phyloP scores from a whole-genome alignment of 1,140 invertebrate genomes.

The Battus philenor region DNA sequence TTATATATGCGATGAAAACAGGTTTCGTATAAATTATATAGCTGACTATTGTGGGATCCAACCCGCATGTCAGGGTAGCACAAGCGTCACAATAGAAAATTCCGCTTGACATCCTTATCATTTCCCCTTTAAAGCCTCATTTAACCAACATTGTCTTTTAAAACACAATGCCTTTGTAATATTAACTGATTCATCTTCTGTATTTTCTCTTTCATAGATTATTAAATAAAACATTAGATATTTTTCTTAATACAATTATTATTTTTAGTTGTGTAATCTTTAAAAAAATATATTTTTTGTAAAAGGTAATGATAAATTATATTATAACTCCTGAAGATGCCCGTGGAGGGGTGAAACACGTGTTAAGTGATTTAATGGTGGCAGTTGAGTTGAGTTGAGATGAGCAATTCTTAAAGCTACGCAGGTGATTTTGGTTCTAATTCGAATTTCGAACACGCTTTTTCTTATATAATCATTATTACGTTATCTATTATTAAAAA shows the following conservation, averaged over 20 bases:
- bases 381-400: too few species aligned
- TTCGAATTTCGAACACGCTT: too few species aligned
- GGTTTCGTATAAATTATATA: too few species aligned
- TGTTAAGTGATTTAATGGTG: too few species aligned
- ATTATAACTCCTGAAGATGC: not conserved
- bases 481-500: too few species aligned
- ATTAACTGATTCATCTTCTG: not conserved
- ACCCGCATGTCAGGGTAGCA: conserved; percentile 15
- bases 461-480: too few species aligned
- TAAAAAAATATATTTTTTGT: not conserved
- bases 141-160: conserved; percentile 12
- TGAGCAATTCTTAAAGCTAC: too few species aligned
- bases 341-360: not conserved
- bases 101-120: conserved; percentile 2
- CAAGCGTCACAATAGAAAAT: conserved; percentile 18
- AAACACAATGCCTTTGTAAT: conserved; percentile 4
- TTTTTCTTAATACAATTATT: not conserved
- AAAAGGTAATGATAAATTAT: not conserved
- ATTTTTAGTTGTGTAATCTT: not conserved
- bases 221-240: not conserved
- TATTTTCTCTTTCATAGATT: not conserved
- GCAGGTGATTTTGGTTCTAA: too few species aligned
- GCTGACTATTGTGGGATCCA: too few species aligned
- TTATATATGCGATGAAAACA: too few species aligned
- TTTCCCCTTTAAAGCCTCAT: conserved; percentile 19